Evolutionary conservation across 2,888 invertebrate genomes (phyloP).

Genomic region (Watsonalla binaria): DNA sequence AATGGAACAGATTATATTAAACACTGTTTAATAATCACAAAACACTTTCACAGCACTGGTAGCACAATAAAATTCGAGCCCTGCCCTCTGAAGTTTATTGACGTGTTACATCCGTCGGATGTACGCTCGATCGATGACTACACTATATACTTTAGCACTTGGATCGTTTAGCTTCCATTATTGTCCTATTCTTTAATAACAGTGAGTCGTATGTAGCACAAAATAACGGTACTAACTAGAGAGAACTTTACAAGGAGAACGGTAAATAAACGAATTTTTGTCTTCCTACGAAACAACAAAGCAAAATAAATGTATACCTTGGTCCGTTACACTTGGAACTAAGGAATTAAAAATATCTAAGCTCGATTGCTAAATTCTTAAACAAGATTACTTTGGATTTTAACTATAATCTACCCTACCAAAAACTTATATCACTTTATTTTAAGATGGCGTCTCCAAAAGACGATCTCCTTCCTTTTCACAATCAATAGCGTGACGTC

Average conservation of each 20-base stretch:
- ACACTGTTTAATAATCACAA: conserved; percentile 30
- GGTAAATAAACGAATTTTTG: conserved; percentile 71
- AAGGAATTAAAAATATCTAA: conserved; percentile 60
- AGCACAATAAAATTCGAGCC: conserved; percentile 54
- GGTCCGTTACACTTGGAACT: conserved; percentile 88
- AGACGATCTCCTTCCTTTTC: conserved; percentile 70
- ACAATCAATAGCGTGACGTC: conserved; percentile 76
- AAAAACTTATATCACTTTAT: conserved; percentile 80
- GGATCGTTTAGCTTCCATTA: conserved; percentile 24
- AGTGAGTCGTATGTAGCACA: conserved; percentile 31
- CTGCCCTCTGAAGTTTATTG: conserved; percentile 73
- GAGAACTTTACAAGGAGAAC: conserved; percentile 44
- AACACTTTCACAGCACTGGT: conserved; percentile 68
- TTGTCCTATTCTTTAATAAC: conserved; percentile 15
- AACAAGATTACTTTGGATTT: conserved; percentile 75
- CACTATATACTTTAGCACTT: conserved; percentile 29
- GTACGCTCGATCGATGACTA: conserved; percentile 67
- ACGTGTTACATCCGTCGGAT: conserved; percentile 75
- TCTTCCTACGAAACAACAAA: conserved; percentile 46
- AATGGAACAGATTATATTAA: conserved; percentile 3
- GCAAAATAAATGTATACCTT: conserved; percentile 82
- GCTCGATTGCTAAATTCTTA: conserved; percentile 60
- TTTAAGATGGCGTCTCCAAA: conserved; percentile 78
- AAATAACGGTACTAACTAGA: conserved; percentile 63
- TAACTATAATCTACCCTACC: conserved; percentile 76